Evolutionary conservation across 1,140 invertebrate genomes (phyloP).

Genomic region (Tetraneura akinire): DNA sequence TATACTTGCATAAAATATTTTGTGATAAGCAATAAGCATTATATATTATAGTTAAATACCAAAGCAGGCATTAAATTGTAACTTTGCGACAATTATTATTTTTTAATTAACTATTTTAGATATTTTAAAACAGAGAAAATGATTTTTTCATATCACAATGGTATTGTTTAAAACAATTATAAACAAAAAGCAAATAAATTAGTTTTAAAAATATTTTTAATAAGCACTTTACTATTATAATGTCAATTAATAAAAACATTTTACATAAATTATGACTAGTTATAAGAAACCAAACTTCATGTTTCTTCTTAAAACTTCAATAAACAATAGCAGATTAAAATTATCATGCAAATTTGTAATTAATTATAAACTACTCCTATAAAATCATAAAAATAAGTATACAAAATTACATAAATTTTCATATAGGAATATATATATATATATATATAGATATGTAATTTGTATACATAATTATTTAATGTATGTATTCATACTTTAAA

Average conservation of each 20-base stretch:
- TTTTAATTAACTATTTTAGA: neutral
- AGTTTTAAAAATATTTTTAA: neutral
- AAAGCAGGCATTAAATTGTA: conserved; percentile 16
- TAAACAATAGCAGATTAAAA: neutral
- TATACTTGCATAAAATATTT: no score
- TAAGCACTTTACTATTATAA: neutral
- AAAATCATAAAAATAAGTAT: neutral
- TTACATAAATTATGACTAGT: conserved; percentile 17
- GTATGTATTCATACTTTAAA: neutral
- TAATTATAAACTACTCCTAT: neutral
- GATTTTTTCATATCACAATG: no score
- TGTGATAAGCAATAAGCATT: no score
- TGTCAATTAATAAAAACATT: neutral
- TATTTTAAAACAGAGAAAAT: neutral
- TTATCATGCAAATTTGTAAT: no score
- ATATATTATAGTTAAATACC: neutral
- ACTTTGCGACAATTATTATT: neutral
- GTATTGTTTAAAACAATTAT: neutral
- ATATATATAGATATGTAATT: neutral
- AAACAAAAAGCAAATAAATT: conserved; percentile 22
- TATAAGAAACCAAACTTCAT: neutral
- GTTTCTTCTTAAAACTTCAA: neutral
- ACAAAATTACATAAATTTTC: neutral
- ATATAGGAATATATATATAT: neutral
- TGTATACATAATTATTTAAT: neutral